phyloP scores from a whole-genome alignment of 2,888 invertebrate genomes.

The Rhorus exstirpatorius region DNA sequence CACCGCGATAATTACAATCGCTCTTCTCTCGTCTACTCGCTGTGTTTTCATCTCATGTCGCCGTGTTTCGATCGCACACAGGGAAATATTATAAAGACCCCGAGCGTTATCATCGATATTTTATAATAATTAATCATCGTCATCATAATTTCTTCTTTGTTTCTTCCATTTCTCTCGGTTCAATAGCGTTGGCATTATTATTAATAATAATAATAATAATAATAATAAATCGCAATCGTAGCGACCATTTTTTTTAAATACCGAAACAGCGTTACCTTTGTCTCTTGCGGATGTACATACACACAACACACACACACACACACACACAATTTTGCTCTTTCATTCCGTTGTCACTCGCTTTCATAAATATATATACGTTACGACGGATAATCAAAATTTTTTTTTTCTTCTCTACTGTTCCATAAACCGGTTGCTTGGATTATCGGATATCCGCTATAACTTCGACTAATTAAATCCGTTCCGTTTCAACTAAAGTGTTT shows the following conservation, averaged over 20 bases:
- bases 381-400: conserved; percentile 57
- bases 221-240: conserved; percentile 66
- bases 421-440: conserved; percentile 74
- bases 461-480: conserved; percentile 74
- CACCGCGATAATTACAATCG: conserved; percentile 81
- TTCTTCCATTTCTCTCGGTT: conserved; percentile 23
- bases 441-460: conserved; percentile 71
- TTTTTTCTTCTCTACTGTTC: conserved; percentile 64
- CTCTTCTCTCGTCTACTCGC: conserved; percentile 47
- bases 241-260: conserved; percentile 45
- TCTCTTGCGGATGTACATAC: conserved; percentile 29
- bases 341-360: conserved; percentile 38
- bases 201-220: conserved; percentile 59
- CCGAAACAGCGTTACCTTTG: conserved; percentile 64
- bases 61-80: conserved; percentile 38
- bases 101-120: conserved; percentile 53
- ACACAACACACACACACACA: conserved; percentile 26
- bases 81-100: conserved; percentile 15
- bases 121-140: conserved; percentile 51
- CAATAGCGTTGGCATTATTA: conserved; percentile 60
- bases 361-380: conserved; percentile 31
- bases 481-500: conserved; percentile 64
- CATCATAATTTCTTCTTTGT: conserved; percentile 26
- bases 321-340: conserved; percentile 27
- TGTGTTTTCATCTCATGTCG: conserved; percentile 36